Base-by-base conservation (phyloP, 35 echinoderm and acorn worm species). In the Patiria miniata region DNA sequence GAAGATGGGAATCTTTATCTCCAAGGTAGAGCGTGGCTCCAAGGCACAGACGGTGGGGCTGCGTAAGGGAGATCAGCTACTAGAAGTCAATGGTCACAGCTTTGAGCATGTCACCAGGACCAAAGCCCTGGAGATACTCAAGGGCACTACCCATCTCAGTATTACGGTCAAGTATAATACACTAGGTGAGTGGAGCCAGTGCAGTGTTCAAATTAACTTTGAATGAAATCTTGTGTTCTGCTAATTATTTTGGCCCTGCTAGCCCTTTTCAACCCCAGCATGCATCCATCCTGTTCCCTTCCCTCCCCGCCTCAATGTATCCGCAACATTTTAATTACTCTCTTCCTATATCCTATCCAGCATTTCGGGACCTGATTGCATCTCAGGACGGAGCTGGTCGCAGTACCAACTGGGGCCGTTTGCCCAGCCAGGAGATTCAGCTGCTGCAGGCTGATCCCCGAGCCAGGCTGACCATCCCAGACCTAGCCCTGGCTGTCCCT, bases 131-230 rank as follows among this genome's bases (percentile, higher is more conserved):
- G 93, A 98, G 61, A 94, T 98, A 14, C 79, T 98, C 33, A 91
- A 94, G 87, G 96, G 96, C 82, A 98, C 96, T 7, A 98, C 96
- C 19, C 96, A 98, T 84, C 96, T 98, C 23, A 91, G 89, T 84
- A 98, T 98, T 51, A 98, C 88, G 22, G 92, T 98, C 78, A 98
- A 98, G 57, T 94, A 94, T 78, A 94, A 98, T 60, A 98, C 89
- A 34, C 82, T 98, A 86, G 96, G 96, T 98, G 81, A 97, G 93
- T 82, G 2, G 18, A 86, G n/a, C n/a, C n/a, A n/a, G 4, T 47
- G 4, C 42, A 47, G 12, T 47, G 42, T 47, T 47, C 4, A n/a
- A 47, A 4, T 47, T 12, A 47, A 12, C 42, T 47, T 6, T 47
- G 42, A 47, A 12, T 47, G 4, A 12, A 47, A 6, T 47, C 4